Percentiles rank a stretch among this genome's conserved stretches.
Conservation (phyloP, 2,113 vertebrate genomes). For the Sakesphorus luctuosus region DNA sequence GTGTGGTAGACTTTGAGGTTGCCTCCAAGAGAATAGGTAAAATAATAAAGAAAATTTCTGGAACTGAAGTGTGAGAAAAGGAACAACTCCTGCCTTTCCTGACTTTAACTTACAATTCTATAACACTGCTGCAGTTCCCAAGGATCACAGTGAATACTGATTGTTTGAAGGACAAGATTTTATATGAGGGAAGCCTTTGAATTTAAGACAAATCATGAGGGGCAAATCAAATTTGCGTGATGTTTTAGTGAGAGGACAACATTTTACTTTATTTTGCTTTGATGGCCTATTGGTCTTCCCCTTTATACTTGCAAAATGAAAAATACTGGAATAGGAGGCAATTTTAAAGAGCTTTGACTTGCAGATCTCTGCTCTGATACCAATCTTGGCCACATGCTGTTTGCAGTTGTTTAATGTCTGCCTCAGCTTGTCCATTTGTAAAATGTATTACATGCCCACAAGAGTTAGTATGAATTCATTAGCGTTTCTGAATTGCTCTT, state of each 20-base stretch:
- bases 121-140: not conserved
- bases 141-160: not conserved
- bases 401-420: conserved; percentile 33
- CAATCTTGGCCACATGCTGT: not conserved
- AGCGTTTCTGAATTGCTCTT: not conserved
- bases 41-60: not conserved
- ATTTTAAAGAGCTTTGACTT: not conserved
- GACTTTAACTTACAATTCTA: not conserved
- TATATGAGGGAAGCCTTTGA: not conserved
- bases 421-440: conserved; percentile 19
- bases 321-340: not conserved
- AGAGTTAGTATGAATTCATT: conserved; percentile 14
- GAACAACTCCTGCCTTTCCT: not conserved
- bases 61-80: not conserved
- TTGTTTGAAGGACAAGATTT: not conserved
- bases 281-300: not conserved
- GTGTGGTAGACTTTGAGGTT: not conserved
- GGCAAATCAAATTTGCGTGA: not conserved
- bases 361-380: not conserved
- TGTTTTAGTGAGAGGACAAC: not conserved
- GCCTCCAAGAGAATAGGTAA: not conserved
- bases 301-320: not conserved
- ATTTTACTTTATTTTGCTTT: conserved; percentile 3
- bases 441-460: not conserved
- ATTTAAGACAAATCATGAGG: not conserved